Conservation (phyloP, 2,888 invertebrate species). For the Sarcophaga subvicina region DNA sequence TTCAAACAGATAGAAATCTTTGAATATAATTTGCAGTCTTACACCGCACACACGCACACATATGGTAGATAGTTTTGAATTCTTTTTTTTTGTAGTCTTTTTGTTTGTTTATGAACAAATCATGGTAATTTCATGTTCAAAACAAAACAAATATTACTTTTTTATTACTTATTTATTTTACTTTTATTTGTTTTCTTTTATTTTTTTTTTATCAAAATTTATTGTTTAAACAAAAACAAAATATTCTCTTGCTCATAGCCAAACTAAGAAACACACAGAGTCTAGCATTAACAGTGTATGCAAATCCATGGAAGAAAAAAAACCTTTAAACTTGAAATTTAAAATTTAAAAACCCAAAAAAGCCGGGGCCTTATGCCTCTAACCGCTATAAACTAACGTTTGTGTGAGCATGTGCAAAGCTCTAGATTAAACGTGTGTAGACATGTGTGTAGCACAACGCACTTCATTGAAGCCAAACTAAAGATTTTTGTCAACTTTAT, state of each 20-base stretch:
- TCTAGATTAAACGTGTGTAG: too few species aligned
- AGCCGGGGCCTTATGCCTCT: background rate
- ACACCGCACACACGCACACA: background rate
- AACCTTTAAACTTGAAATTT: background rate
- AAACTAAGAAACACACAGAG: background rate
- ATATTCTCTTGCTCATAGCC: background rate
- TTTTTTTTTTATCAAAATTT: background rate
- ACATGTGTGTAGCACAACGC: too few species aligned
- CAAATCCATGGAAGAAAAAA: conserved; percentile 1
- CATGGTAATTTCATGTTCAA: background rate
- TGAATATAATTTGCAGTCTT: background rate
- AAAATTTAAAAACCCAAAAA: background rate
- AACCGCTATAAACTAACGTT: too few species aligned
- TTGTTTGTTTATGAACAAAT: background rate
- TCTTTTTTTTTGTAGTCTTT: too few species aligned
- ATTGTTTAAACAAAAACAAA: background rate
- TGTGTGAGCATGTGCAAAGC: too few species aligned
- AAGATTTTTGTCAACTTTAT: conserved; percentile 61
- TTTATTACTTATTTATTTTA: background rate
- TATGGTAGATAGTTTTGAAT: background rate
- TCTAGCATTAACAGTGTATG: background rate
- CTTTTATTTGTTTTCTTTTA: background rate
- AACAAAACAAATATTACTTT: background rate
- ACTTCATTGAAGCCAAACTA: background rate
- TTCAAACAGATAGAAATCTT: too few species aligned